Conservation (phyloP, 2,113 vertebrate species). For the Psettodes erumei region DNA sequence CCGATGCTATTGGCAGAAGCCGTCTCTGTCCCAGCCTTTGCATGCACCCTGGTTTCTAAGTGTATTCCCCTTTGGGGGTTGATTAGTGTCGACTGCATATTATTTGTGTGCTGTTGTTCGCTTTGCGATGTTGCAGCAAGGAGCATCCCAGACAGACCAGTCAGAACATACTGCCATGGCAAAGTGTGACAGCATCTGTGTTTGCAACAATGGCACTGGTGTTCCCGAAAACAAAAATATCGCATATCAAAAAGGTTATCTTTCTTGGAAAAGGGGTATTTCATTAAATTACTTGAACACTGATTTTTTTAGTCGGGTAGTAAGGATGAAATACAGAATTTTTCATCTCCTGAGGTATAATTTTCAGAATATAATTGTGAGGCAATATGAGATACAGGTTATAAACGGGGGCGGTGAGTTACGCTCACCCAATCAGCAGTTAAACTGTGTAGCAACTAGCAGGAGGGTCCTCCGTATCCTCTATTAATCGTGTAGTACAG, state of each 20-base stretch:
- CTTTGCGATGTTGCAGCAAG: conserved; percentile 20
- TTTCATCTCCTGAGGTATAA: background rate
- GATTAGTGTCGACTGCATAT: conserved; percentile 30
- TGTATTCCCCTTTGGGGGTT: conserved; percentile 40
- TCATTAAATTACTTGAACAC: background rate
- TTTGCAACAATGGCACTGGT: conserved; percentile 7
- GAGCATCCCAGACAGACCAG: background rate
- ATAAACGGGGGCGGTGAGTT: background rate
- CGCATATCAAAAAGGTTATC: conserved; percentile 12
- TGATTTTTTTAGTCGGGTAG: background rate
- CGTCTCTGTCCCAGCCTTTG: conserved; percentile 2
- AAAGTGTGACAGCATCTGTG: conserved; percentile 16
- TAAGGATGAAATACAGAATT: background rate
- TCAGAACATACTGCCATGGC: background rate
- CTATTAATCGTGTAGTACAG: background rate
- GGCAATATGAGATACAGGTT: too few relatives aligned
- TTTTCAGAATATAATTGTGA: too few relatives aligned
- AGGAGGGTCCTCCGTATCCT: background rate
- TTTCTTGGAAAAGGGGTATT: conserved; percentile 11
- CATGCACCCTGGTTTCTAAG: conserved; percentile 9
- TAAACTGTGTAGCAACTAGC: conserved; percentile 4
- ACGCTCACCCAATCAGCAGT: background rate
- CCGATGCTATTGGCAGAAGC: conserved; percentile 4
- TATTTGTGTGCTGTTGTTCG: conserved; percentile 44
- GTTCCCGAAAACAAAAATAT: conserved; percentile 24